phyloP scores from a whole-genome alignment of 2,113 vertebrate species.

The cattle (Bos taurus) region DNA sequence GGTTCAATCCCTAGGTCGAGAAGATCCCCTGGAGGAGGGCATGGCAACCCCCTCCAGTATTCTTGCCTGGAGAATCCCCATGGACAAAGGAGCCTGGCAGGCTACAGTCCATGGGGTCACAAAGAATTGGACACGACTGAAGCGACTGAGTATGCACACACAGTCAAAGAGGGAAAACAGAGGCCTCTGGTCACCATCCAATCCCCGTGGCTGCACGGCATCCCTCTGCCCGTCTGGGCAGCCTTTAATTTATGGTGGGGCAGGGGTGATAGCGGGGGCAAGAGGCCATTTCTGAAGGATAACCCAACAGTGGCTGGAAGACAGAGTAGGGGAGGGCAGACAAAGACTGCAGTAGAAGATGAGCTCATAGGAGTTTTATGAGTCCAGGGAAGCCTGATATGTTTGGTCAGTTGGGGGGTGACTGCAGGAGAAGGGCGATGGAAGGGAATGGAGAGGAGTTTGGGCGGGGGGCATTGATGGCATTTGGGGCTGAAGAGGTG shows the following conservation, averaged over 20 bases:
- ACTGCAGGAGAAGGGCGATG: too few species aligned
- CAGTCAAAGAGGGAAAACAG: not conserved
- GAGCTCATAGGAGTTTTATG: not conserved
- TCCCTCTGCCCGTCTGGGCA: not conserved
- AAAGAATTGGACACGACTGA: not conserved
- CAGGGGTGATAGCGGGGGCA: too few species aligned
- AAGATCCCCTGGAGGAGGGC: not conserved
- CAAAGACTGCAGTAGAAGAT: not conserved
- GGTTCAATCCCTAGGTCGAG: not conserved
- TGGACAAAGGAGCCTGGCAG: not conserved
- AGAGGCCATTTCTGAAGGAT: not conserved
- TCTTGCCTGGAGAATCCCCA: not conserved
- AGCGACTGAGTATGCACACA: not conserved
- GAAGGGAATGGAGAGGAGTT: not conserved
- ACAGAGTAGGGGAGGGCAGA: not conserved
- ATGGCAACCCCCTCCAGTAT: not conserved
- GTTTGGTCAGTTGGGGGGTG: not conserved
- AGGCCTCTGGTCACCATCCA: not conserved
- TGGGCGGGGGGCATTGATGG: not conserved
- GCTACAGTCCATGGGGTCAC: not conserved
- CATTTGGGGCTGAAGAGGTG: not conserved
- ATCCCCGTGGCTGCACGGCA: not conserved
- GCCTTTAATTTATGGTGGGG: not conserved
- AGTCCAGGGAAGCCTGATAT: not conserved
- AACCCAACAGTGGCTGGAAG: not conserved